Evolutionary conservation across 2,113 vertebrate genomes (phyloP).

Genomic region (Antigone vipio): DNA sequence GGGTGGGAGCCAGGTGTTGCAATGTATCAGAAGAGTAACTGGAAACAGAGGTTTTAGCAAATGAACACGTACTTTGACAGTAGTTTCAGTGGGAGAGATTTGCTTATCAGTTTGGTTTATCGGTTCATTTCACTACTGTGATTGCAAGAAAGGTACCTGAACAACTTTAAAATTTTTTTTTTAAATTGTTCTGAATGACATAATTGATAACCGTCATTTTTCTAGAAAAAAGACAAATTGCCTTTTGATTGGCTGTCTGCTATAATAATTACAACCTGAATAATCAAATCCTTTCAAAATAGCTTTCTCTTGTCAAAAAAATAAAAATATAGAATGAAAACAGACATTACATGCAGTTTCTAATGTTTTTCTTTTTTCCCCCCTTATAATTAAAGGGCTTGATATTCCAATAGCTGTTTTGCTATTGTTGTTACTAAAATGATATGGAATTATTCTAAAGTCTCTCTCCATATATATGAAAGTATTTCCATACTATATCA

Average conservation of each 20-base stretch:
- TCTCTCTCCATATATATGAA: background rate
- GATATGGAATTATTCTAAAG: background rate
- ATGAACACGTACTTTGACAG: background rate
- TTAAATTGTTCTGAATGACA: background rate
- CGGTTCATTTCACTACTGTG: conserved; percentile 7
- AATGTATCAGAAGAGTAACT: background rate
- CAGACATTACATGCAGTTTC: conserved; percentile 8
- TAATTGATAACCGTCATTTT: conserved; percentile 48
- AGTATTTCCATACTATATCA: background rate
- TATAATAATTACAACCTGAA: conserved; percentile 32
- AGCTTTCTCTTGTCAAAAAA: conserved; percentile 36
- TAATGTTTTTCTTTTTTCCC: background rate
- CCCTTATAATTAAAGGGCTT: conserved; percentile 39
- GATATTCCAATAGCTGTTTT: background rate
- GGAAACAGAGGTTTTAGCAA: conserved; percentile 5
- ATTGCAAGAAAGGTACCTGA: background rate
- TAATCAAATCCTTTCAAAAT: conserved; percentile 55
- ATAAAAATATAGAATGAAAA: conserved; percentile 46
- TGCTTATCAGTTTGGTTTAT: background rate
- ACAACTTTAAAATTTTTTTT: conserved; percentile 32
- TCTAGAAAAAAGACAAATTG: conserved; percentile 60
- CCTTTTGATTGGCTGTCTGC: conserved; percentile 46
- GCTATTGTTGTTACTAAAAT: background rate
- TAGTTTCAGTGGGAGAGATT: background rate
- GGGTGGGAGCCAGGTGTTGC: background rate